phyloP scores from a whole-genome alignment of 2,113 vertebrate species.

The Arothron firmamentum region DNA sequence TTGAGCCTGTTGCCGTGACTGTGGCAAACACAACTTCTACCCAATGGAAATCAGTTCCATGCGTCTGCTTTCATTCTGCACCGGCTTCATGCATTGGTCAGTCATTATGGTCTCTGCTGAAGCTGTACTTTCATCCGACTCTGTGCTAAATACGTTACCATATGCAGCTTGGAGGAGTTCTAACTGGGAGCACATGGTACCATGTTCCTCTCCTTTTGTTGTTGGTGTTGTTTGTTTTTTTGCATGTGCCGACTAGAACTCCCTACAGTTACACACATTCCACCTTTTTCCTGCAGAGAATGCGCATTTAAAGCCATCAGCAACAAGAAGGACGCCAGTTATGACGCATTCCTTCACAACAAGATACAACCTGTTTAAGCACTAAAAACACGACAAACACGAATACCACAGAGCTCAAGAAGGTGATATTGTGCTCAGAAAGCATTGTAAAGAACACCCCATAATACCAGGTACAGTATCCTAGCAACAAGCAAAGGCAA shows the following conservation, averaged over 20 bases:
- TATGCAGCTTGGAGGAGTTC: conserved; percentile 15
- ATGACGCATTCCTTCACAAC: conserved; percentile 26
- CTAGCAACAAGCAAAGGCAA: conserved; percentile 70
- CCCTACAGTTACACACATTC: conserved; percentile 14
- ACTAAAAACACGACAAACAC: conserved; percentile 22
- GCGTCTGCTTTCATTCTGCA: conserved; percentile 22
- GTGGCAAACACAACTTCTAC: conserved; percentile 38
- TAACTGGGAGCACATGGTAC: conserved; percentile 21
- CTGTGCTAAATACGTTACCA: conserved; percentile 10
- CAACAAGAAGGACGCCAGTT: neutral
- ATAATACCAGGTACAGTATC: conserved; percentile 59
- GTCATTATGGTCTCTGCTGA: conserved; percentile 37
- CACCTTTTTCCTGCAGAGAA: conserved; percentile 27
- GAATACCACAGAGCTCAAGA: conserved; percentile 9
- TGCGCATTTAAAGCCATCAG: conserved; percentile 13
- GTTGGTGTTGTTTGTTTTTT: conserved; percentile 14
- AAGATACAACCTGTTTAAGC: conserved; percentile 45
- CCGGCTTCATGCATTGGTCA: conserved; percentile 19
- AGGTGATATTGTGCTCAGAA: conserved; percentile 28
- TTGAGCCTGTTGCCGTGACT: conserved; percentile 27
- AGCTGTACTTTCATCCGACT: conserved; percentile 29
- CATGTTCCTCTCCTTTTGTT: conserved; percentile 1
- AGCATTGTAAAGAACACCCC: conserved; percentile 38
- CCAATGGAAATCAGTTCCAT: conserved; percentile 17
- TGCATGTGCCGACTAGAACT: conserved; percentile 14